A percentile compares a stretch with the other conserved stretches of the same genome.
phyloP scores from a whole-genome alignment of 2,113 vertebrate species.

The Rousettus leschenaultii region DNA sequence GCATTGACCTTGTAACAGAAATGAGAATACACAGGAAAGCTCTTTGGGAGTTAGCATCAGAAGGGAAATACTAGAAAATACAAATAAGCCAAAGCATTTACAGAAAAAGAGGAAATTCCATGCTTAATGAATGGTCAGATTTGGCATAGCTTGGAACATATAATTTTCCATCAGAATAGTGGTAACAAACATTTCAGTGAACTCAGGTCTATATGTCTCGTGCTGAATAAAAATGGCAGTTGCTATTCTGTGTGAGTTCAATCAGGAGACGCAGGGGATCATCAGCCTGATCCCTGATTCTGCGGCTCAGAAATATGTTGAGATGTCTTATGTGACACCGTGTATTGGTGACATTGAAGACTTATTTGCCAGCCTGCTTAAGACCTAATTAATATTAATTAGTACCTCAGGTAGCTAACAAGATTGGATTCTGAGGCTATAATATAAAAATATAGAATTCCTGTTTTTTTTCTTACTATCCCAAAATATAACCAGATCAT shows the following conservation, averaged over 20 bases:
- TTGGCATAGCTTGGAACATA: neutral
- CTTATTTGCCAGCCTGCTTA: conserved; percentile 55
- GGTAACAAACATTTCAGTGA: neutral
- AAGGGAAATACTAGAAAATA: neutral
- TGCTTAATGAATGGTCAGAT: neutral
- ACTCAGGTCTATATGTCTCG: neutral
- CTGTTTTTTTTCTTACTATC: neutral
- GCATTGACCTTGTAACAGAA: neutral
- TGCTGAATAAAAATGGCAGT: neutral
- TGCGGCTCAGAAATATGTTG: neutral
- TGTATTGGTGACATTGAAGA: neutral
- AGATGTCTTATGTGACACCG: neutral
- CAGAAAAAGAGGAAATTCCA: neutral
- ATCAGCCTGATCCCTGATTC: neutral
- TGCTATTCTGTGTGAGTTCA: conserved; percentile 22
- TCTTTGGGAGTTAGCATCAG: neutral
- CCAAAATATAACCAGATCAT: conserved; percentile 18
- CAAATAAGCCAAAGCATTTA: neutral
- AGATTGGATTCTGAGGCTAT: conserved; percentile 48
- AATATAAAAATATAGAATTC: conserved; percentile 11
- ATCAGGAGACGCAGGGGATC: neutral
- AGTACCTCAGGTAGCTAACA: neutral
- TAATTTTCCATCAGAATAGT: neutral
- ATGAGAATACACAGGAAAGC: neutral
- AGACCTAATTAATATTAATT: conserved; percentile 73